Conservation (phyloP, 1,140 invertebrate genomes). For the Camponotus pennsylvanicus region DNA sequence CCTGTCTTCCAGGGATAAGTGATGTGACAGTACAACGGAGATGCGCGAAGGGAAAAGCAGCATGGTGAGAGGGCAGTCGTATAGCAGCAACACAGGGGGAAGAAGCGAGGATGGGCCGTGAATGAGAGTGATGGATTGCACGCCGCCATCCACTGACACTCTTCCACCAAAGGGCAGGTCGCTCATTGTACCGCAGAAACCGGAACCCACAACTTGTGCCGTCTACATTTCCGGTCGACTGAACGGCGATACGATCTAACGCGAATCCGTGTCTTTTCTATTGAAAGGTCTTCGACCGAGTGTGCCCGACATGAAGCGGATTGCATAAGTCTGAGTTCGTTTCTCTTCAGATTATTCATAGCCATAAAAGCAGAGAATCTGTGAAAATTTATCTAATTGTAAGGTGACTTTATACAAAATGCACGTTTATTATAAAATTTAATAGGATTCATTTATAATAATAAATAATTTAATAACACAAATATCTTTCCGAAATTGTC, state of each 20-base stretch:
- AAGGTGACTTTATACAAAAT: neutral
- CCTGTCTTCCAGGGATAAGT: constrained; percentile 69
- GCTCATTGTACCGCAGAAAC: constrained; percentile 62
- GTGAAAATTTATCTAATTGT: neutral
- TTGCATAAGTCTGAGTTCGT: neutral
- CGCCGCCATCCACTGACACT: constrained; percentile 70
- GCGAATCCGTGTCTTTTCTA: constrained; percentile 47
- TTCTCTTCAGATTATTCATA: neutral
- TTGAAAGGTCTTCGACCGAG: constrained; percentile 4
- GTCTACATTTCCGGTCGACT: constrained; percentile 66
- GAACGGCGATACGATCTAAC: constrained; percentile 52
- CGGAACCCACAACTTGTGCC: constrained; percentile 61
- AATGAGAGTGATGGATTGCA: constrained; percentile 78
- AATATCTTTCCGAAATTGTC: neutral
- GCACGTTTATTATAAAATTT: too few relatives aligned
- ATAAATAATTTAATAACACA: neutral
- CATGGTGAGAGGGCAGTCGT: constrained; percentile 13
- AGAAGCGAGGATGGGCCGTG: constrained; percentile 54
- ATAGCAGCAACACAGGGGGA: constrained; percentile 28
- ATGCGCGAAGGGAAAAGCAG: constrained; percentile 40
- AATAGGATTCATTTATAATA: too few relatives aligned
- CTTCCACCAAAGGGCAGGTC: constrained; percentile 66
- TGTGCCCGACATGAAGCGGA: neutral
- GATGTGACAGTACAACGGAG: constrained; percentile 69
- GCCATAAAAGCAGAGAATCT: neutral